Base-by-base conservation (phyloP, 2,113 vertebrate species). In the Oriolus oriolus region DNA sequence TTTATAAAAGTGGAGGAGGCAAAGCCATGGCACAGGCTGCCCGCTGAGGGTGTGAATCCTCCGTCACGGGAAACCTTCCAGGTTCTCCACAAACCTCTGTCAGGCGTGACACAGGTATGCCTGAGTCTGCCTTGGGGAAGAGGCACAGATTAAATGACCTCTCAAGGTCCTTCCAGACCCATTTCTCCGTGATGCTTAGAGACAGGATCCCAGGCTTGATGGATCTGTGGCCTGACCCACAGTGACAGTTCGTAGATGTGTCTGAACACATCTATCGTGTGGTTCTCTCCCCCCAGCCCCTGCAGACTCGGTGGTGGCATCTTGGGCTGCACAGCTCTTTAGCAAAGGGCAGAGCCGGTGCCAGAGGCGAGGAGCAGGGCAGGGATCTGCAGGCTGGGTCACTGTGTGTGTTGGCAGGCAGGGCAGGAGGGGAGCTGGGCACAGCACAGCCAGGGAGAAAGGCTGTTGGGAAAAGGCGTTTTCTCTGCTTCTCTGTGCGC, bases 121-220 rank as follows among this genome's bases (percentile, higher is more conserved):
- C 76, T 84, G 69, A 75, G 73, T 1, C 73, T 81, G 93, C 95
- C 96, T 12, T 21, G 68, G 81, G 95, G 86, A 60, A 56, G n/a
- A 84, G 15, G 24, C 80, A 60, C 6, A 8, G 89, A 92, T 89
- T 87, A 89, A 84, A 95, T 89, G 93, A 95, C 95, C 94, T 96
- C 96, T 94, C 96, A 93, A 95, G 78, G 94, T 94, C 95, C 78
- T 95, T 92, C 47, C 84, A 87, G 60, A 65, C 60, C 69, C 6
- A 0, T 87, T 84, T 95, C 84, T 56, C 89, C 7, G 4, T 91
- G 96, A 93, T 97, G 93, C 93, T 95, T 8, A 37, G 83, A 70
- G 93, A 95, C 94, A 96, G 86, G 47, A 95, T 95, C 84, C 91
- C 52, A 39, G 76, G 60, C 76, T 84, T 97, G 95, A 96, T 52